Conservation (phyloP, 2,888 invertebrate species). For the Argyresthia albistria region DNA sequence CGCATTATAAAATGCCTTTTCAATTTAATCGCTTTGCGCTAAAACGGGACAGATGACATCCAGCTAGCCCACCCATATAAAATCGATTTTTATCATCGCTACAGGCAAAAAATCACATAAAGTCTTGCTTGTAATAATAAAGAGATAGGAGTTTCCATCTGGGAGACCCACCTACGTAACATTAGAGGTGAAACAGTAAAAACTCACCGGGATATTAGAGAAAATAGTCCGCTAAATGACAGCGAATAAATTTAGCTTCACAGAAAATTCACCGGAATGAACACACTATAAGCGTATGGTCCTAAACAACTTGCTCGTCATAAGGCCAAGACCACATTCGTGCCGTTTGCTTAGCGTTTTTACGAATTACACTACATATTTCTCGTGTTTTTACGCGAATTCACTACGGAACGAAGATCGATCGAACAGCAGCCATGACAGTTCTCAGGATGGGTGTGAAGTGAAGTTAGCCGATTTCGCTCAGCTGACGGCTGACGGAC, state of each 20-base stretch:
- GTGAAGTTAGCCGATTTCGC: constrained; percentile 52
- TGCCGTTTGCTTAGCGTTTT: constrained; percentile 24
- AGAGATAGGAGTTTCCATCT: constrained; percentile 16
- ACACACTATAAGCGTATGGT: constrained; percentile 41
- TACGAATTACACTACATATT: constrained; percentile 48
- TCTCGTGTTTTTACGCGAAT: constrained; percentile 56
- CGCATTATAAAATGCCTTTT: constrained; percentile 46
- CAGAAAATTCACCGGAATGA: constrained; percentile 55
- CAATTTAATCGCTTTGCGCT: constrained; percentile 46
- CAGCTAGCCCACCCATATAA: constrained; percentile 60
- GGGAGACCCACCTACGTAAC: constrained; percentile 18
- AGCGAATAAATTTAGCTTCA: constrained; percentile 63
- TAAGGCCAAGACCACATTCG: constrained; percentile 24
- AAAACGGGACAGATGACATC: constrained; percentile 31
- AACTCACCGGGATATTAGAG: constrained; percentile 56
- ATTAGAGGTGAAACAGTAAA: constrained; percentile 26
- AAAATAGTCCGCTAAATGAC: constrained; percentile 45
- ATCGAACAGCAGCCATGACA: constrained; percentile 63
- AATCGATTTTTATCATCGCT: constrained; percentile 65
- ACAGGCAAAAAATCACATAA: constrained; percentile 22
- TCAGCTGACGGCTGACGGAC: constrained; percentile 53
- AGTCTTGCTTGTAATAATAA: constrained; percentile 20
- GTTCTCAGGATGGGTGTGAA: constrained; percentile 55
- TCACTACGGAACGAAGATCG: constrained; percentile 49
- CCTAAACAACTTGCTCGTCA: constrained; percentile 37